phyloP scores from a whole-genome alignment of 2,113 vertebrate species.

The Tupaia tana region DNA sequence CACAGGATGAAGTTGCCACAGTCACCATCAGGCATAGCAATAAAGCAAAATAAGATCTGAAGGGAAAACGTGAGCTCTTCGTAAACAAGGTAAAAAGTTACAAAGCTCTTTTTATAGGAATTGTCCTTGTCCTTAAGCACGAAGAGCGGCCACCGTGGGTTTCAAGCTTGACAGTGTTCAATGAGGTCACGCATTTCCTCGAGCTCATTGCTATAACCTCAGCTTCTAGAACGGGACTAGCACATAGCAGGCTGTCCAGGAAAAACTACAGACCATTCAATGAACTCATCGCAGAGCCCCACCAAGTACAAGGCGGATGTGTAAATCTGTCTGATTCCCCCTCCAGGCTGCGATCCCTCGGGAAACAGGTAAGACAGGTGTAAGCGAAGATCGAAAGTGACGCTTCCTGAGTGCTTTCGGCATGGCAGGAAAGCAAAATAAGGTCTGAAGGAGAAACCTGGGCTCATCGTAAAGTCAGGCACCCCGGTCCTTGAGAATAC shows the following conservation, averaged over 20 bases:
- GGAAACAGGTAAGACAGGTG: not conserved
- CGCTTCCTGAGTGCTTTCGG: not conserved
- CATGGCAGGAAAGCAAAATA: too few species aligned
- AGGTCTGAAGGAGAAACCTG: too few species aligned
- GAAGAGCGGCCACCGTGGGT: not conserved
- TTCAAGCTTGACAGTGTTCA: not conserved
- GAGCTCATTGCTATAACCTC: not conserved
- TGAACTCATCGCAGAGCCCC: not conserved
- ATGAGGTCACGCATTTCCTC: not conserved
- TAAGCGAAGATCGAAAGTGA: not conserved
- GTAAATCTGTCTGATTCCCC: not conserved
- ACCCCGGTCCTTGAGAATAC: too few species aligned
- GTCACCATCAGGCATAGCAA: not conserved
- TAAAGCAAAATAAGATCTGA: not conserved
- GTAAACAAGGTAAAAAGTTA: not conserved
- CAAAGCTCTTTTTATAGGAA: not conserved
- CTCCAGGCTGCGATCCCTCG: not conserved
- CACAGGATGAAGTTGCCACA: constrained; percentile 31
- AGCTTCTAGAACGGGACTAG: not conserved
- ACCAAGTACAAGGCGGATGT: not conserved
- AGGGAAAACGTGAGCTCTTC: not conserved
- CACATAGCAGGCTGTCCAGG: not conserved
- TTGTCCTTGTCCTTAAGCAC: not conserved
- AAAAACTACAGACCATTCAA: not conserved
- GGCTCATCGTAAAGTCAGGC: too few species aligned